Percentiles rank a stretch among this genome's conserved stretches.
These are phyloP conservation scores for Sebastes ruberrimus DNA, from an alignment of 2,797 vertebrate species.

Conservation along the genomic window DNA sequence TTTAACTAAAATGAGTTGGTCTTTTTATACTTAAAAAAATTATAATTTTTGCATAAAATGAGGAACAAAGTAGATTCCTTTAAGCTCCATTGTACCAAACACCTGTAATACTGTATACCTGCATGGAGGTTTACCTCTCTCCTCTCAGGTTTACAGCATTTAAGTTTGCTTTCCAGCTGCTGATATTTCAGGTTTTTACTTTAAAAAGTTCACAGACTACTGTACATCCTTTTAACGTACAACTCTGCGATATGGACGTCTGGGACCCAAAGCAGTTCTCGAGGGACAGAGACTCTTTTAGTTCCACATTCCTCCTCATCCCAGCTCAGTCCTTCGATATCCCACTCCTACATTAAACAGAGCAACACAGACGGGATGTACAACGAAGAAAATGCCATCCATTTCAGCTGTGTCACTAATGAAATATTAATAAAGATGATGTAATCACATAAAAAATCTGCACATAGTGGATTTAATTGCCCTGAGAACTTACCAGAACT, in stretches of 20 bases:
- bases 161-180: neutral
- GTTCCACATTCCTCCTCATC: conserved; percentile 64
- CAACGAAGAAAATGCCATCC: neutral
- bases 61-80: neutral
- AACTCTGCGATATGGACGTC: conserved; percentile 54
- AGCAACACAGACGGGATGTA: neutral
- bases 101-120: neutral
- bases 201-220: neutral
- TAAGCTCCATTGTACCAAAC: neutral
- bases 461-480: neutral
- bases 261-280: conserved; percentile 63
- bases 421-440: neutral
- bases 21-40: neutral
- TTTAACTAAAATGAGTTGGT: neutral
- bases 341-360: conserved; percentile 54
- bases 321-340: conserved; percentile 67
- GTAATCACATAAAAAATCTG: neutral
- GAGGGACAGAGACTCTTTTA: conserved; percentile 47
- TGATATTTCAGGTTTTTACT: neutral
- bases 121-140: neutral
- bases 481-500: conserved; percentile 4
- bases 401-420: neutral
- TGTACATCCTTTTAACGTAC: conserved; percentile 32
- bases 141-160: neutral
- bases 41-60: neutral